Evolutionary conservation across 2,797 vertebrate species (phyloP), one percentile per base, ranked within the genome.

Genomic region (Staurois parvus): DNA sequence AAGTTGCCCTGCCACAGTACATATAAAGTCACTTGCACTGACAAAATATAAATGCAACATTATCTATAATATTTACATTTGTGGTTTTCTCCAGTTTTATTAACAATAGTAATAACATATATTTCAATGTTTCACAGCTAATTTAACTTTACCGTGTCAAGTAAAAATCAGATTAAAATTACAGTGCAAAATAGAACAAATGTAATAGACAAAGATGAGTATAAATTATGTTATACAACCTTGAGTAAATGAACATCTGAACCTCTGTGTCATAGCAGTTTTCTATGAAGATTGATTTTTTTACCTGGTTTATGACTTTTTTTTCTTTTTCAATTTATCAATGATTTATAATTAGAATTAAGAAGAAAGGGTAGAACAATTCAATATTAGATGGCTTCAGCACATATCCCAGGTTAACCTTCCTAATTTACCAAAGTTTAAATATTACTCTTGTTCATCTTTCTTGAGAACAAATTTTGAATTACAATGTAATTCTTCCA

Each of bases 401-500:
- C 29, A 66, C 21, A 79, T 67, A 84, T 84, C 76, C 59, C 56
- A 79, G 68, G 76, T 79, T 52, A 84, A 73, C 76, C 34, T 66
- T 56, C 15, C 66, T 73, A 79, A 84, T 73, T 79, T 84, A 32
- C 68, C 5, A n/a, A 26, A 45, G 28, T 84, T 79, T 64, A 79
- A 76, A 84, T 84, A 88, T 70, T 83, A 26, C 80, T 88, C 88
- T 62, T 89, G 17, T 88, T 92, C 69, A 88, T 89, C 72, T 90
- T 88, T 90, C 64, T 88, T 56, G 90, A 90, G 84, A 91, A 85
- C 79, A 88, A 59, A 88, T 88, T 64, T 89, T 93, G 87, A 90
- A 92, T 93, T 93, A 91, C 88, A 90, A 89, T 90, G 84, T 88
- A 90, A 89, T 90, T 64, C 88, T 88, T 87, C 86, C 85, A 91